These are phyloP conservation scores for Heterohyrax brucei DNA, from an alignment of 2,797 vertebrate genomes.

Conservation along the genomic window DNA sequence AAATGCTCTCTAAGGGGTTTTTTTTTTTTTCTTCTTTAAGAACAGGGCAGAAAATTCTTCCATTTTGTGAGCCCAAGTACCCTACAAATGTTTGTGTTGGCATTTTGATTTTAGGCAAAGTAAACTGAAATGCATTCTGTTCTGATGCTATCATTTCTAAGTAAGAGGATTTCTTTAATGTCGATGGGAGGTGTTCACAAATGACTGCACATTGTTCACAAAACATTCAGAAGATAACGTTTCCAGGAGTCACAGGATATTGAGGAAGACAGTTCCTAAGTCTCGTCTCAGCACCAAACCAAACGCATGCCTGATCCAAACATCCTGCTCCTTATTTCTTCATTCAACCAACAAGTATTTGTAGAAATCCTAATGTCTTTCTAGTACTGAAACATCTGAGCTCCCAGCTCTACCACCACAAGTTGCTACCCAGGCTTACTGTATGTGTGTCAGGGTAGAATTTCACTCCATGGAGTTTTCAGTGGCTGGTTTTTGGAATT, in stretches of 20 bases:
- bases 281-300: not conserved
- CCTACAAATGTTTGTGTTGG: conserved; percentile 32
- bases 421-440: not conserved
- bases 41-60: conserved; percentile 35
- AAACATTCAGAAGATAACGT: not conserved
- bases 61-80: conserved; percentile 57
- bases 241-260: not conserved
- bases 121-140: conserved; percentile 57
- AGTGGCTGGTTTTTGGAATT: not conserved
- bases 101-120: conserved; percentile 56
- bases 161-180: conserved; percentile 57
- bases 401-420: not conserved
- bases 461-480: not conserved
- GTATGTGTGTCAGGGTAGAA: not conserved
- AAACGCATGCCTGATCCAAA: conserved; percentile 6
- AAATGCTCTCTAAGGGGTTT: conserved; percentile 44
- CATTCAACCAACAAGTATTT: conserved; percentile 12
- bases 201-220: not conserved
- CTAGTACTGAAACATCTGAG: not conserved
- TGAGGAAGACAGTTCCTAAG: not conserved
- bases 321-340: not conserved
- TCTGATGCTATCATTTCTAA: conserved; percentile 47
- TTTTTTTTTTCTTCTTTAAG: conserved; percentile 18
- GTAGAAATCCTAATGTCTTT: conserved; percentile 38
- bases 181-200: conserved; percentile 53